phyloP scores from a whole-genome alignment of 2,113 vertebrate species.

The Indicator indicator region DNA sequence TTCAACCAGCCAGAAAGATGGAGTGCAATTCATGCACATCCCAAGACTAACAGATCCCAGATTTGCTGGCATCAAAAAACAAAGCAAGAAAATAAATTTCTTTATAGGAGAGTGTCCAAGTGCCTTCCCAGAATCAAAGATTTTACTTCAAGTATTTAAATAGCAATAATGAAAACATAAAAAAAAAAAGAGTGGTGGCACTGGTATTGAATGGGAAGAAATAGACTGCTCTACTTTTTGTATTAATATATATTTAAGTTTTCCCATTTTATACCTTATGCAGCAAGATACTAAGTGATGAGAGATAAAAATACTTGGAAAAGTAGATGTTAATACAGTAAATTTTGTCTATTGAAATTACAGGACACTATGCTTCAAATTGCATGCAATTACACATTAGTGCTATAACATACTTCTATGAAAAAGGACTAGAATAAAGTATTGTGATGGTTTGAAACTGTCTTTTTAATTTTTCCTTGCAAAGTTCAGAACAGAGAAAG shows the following conservation, averaged over 20 bases:
- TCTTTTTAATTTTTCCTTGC: too few species aligned
- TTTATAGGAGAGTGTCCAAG: background rate
- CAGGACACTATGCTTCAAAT: background rate
- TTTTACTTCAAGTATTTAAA: background rate
- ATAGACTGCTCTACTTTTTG: background rate
- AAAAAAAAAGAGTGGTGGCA: background rate
- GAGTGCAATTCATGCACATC: constrained; percentile 6
- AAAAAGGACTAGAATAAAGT: background rate
- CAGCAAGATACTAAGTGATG: background rate
- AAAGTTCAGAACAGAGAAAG: too few species aligned
- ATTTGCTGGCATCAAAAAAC: background rate
- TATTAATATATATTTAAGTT: background rate
- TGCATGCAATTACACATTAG: background rate
- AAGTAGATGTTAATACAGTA: background rate
- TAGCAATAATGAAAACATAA: background rate
- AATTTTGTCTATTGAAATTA: background rate
- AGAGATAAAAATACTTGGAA: background rate
- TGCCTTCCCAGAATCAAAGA: background rate
- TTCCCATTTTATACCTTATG: background rate
- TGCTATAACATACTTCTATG: background rate
- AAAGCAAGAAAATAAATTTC: background rate
- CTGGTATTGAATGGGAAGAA: background rate
- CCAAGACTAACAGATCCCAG: background rate
- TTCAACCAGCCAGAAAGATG: constrained; percentile 3
- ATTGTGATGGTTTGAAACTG: too few species aligned